phyloP scores from a whole-genome alignment of 1,140 invertebrate genomes.

The Bombus waltoni region DNA sequence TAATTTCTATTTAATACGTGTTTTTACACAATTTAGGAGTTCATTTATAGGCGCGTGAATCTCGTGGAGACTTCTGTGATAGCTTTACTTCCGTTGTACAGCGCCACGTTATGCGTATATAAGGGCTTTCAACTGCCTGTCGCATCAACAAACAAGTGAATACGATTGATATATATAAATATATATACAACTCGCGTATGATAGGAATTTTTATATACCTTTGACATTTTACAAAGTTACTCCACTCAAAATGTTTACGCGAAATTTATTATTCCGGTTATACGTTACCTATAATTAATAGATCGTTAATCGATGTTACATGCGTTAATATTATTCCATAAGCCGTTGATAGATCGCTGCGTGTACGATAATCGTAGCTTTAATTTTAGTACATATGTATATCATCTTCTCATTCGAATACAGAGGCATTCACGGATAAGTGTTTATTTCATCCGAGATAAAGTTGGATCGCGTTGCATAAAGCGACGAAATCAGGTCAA shows the following conservation, averaged over 20 bases:
- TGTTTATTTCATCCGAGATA: constrained; percentile 2
- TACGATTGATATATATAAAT: not conserved
- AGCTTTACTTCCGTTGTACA: constrained; percentile 21
- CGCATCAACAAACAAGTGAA: not conserved
- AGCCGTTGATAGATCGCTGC: constrained; percentile 5
- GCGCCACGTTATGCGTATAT: constrained; percentile 7
- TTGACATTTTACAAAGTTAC: not conserved
- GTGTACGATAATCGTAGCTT: not conserved
- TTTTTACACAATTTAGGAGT: not conserved
- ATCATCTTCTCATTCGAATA: not conserved
- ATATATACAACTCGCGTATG: not conserved
- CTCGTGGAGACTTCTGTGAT: constrained; percentile 49
- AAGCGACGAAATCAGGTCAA: constrained; percentile 8
- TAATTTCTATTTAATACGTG: not conserved
- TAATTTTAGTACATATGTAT: constrained; percentile 2
- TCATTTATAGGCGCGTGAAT: not conserved
- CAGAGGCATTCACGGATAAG: constrained; percentile 2
- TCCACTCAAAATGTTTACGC: not conserved
- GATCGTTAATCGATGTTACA: constrained; percentile 3
- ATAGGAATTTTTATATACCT: not conserved
- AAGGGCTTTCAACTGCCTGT: not conserved
- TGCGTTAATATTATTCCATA: not conserved
- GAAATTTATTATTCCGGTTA: not conserved
- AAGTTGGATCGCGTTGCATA: constrained; percentile 8
- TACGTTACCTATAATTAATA: not conserved